Conservation (phyloP, 1,140 invertebrate genomes). For the Drosophila parabipectinata region DNA sequence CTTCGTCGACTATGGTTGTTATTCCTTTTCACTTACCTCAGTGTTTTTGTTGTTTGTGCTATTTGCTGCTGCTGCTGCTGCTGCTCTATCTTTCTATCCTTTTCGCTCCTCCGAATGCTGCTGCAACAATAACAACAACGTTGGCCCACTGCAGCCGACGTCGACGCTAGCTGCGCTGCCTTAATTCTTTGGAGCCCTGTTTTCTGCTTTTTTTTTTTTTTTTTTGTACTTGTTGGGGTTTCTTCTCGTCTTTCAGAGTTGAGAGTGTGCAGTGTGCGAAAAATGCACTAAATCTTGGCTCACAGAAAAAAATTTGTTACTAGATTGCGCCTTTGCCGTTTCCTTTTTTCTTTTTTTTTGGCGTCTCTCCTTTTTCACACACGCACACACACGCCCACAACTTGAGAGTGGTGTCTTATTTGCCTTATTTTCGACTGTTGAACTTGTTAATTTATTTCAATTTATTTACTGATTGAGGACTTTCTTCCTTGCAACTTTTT, state of each 20-base stretch:
- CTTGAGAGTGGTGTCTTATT: neutral
- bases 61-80: conserved; percentile 42
- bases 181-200: conserved; percentile 24
- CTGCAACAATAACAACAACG: conserved; percentile 57
- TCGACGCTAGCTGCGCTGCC: conserved; percentile 39
- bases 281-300: conserved; percentile 26
- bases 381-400: neutral
- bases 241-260: conserved; percentile 13
- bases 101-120: conserved; percentile 21
- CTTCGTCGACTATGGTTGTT: conserved; percentile 24
- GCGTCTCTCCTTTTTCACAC: neutral
- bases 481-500: conserved; percentile 5
- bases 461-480: neutral
- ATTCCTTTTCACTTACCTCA: conserved; percentile 52
- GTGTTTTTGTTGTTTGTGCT: conserved; percentile 42
- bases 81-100: conserved; percentile 22
- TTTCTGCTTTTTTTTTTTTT: conserved; percentile 22
- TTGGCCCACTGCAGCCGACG: conserved; percentile 45
- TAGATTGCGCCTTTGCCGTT: neutral
- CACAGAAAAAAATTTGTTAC: conserved; percentile 1
- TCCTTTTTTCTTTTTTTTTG: neutral
- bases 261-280: conserved; percentile 8
- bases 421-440: too few species aligned
- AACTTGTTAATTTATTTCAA: neutral
- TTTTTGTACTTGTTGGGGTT: conserved; percentile 51